Evolutionary conservation across 2,113 vertebrate species (phyloP), one percentile per base, ranked within the genome.

Genomic region (Saimiri boliviensis): DNA sequence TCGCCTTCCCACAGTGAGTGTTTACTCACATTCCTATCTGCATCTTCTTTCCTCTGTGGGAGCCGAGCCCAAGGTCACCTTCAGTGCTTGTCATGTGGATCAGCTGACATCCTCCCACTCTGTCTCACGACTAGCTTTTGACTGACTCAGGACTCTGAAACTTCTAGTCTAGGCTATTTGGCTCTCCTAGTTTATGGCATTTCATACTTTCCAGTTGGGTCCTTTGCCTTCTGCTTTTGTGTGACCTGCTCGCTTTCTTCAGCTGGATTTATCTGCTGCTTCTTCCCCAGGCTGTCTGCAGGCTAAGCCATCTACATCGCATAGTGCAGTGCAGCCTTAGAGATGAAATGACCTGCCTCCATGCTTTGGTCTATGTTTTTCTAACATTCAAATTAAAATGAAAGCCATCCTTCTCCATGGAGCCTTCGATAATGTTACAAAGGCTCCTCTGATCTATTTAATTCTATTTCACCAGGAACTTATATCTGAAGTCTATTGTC

Each of bases 381-480:
- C n/a, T n/a, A 86, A 17, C 40, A 45, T 89, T 84, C 66, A 94
- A 74, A 96, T 77, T 45, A 90, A 96, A 87, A 73, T 63, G 1
- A 93, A 97, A 92, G 47, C 8, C 47, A 49, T 11, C 32, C 14
- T 80, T 90, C 63, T 88, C 52, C 19, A 60, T 93, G 74, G 63
- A 68, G 40, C 0, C 40, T 66, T 91, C 37, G 66, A 5, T 60
- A 37, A 56, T 14, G 47, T 1, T 77, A 52, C 1, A 52, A 23
- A 79, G 0, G 0, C 16, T 83, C 32, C 21, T 63, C 45, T 35
- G 37, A 87, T 42, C n/a, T 79, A 83, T 8, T 88, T 73, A 82
- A 60, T 42, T 12, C 49, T 32, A 8, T 92, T 13, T 92, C 19
- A 68, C n/a, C 11, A 40, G 63, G 32, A 23, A 21, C 17, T 30